Conservation (phyloP, 2,888 invertebrate genomes). For the Cerastis leucographa region DNA sequence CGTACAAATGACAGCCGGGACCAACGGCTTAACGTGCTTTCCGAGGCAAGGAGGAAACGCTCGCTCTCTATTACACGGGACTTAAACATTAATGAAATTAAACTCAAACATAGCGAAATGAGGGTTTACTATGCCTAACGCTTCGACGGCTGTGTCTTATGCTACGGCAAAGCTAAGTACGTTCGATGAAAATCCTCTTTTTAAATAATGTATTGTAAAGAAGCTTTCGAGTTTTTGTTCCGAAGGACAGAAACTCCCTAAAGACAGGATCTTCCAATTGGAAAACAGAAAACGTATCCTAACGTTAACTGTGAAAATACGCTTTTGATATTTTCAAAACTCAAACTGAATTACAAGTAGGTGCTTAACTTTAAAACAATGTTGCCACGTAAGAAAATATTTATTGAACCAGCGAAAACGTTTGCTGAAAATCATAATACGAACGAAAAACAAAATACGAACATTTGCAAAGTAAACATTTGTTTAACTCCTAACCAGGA, state of each 20-base stretch:
- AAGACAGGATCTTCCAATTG: constrained; percentile 10
- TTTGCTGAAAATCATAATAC: neutral
- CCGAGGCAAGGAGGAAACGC: too few species aligned
- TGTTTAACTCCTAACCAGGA: neutral
- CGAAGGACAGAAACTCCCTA: neutral
- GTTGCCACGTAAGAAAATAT: constrained; percentile 1
- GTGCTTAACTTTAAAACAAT: neutral
- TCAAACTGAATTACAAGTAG: constrained; percentile 20
- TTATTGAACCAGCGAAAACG: neutral
- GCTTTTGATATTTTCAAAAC: constrained; percentile 27
- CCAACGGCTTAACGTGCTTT: too few species aligned
- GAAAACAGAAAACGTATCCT: constrained; percentile 30
- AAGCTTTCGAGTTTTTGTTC: neutral
- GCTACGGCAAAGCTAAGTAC: too few species aligned
- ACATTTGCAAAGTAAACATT: constrained; percentile 7
- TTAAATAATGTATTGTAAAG: too few species aligned
- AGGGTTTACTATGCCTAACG: too few species aligned
- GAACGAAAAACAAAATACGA: neutral
- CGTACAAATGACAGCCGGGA: too few species aligned
- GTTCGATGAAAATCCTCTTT: too few species aligned
- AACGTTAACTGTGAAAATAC: neutral
- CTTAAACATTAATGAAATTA: too few species aligned
- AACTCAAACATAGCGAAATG: too few species aligned
- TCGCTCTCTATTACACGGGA: too few species aligned
- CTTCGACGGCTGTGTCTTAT: too few species aligned